phyloP scores from a whole-genome alignment of 2,797 vertebrate species.

The Myotis findleyi region DNA sequence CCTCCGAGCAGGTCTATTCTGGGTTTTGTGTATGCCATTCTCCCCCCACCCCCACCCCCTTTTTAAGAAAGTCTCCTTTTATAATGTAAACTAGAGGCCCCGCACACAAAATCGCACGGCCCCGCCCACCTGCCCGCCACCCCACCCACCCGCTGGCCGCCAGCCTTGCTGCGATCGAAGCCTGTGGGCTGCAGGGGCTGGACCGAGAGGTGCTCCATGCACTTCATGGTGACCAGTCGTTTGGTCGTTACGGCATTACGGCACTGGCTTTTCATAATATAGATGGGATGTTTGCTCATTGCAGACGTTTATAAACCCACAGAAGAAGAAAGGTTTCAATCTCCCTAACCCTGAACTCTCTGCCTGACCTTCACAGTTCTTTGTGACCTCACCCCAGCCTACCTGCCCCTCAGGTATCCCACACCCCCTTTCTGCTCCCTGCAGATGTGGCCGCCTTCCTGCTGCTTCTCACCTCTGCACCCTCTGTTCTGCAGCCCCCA shows the following conservation, averaged over 20 bases:
- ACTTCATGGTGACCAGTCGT: no score
- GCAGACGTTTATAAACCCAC: neutral
- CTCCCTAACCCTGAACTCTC: neutral
- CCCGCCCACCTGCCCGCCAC: no score
- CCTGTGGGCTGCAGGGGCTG: no score
- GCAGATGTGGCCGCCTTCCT: neutral
- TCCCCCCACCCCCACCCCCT: neutral
- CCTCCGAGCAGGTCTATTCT: slow-evolving; percentile 1
- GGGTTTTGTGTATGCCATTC: neutral
- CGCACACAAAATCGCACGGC: accelerated
- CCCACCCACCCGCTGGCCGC: no score
- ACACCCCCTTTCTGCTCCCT: no score
- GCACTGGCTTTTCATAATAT: neutral
- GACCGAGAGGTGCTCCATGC: no score
- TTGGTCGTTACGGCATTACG: no score
- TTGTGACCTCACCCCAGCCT: neutral
- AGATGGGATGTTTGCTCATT: neutral
- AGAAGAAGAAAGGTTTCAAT: neutral
- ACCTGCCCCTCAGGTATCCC: accelerated
- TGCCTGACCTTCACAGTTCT: neutral
- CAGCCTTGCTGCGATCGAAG: no score
- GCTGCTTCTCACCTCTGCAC: neutral
- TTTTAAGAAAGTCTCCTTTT: neutral
- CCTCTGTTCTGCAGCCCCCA: neutral
- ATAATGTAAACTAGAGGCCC: no score